Evolutionary conservation across 2,888 invertebrate species (phyloP), one percentile per base, ranked within the genome.

Genomic region (Volucella inflata): DNA sequence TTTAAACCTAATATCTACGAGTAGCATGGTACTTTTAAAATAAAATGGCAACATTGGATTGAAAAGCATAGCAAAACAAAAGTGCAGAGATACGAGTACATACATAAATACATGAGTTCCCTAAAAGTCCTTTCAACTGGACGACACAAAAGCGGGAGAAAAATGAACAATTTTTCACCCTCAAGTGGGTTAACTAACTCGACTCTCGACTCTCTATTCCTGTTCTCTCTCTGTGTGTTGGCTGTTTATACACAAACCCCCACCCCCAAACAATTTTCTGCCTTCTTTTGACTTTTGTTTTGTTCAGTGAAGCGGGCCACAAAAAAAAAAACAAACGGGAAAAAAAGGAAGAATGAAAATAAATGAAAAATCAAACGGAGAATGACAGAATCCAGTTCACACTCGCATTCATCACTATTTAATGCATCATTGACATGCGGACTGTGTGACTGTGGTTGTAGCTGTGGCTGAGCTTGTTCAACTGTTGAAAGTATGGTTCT

Each of bases 381-480:
- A 68, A 60, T 44, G 60, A 53, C 77, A 77, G 46, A 40, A 62
- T 53, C 14, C 68, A 70, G 68, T 77, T 77, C 62, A 62, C 77
- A 62, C 62, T 77, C 77, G 36, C 72, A 72, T 72, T 72, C 62
- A 70, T 70, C 76, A 76, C 44, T 50, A 70, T 77, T 77, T 77
- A 77, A 77, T 77, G 77, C 77, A 62, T 62, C 68, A 77, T 77
- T 77, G 77, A 70, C 77, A 77, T 77, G 70, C 53, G 62, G 53
- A 77, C 60, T 70, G 62, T 60, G 30, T 14, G 53, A 53, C 17
- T 12, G 8, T 38, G 21, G 57, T 44, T 53, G 2, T 11, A 16
- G 30, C 51, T 50, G 36, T 40, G 42, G 30, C 55, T 12, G 11
- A 9, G 30, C 14, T 53, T 16, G 16, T 10, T 17, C 59, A 30